Conservation (phyloP, 2,113 vertebrate species). For the Periophthalmodon schlosseri region DNA sequence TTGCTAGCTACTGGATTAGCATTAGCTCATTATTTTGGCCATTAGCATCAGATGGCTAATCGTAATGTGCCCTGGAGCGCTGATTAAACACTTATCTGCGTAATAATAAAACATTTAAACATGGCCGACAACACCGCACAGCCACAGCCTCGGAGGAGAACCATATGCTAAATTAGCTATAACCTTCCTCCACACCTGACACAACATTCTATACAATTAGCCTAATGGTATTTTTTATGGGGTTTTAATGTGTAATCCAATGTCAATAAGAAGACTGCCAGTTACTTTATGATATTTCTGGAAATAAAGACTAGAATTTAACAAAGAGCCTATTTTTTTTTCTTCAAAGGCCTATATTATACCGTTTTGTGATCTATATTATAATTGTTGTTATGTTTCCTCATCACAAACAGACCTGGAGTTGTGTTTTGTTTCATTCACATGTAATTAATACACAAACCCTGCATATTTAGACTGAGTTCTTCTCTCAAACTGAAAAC, state of each 20-base stretch:
- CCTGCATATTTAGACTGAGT: no score
- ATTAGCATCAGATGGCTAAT: conserved; percentile 53
- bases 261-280: conserved; percentile 1
- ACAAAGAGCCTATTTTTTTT: no score
- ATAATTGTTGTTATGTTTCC: no score
- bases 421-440: no score
- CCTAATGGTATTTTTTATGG: neutral
- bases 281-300: neutral
- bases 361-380: no score
- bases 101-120: conserved; percentile 45
- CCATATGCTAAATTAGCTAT: conserved; percentile 53
- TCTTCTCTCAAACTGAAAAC: no score
- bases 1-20: conserved; percentile 10
- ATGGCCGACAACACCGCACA: conserved; percentile 51
- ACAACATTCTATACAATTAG: neutral
- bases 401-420: no score
- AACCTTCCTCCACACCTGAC: conserved; percentile 15
- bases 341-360: no score
- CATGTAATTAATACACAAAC: no score
- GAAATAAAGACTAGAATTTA: no score
- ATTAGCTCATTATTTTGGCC: conserved; percentile 20
- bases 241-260: conserved; percentile 5
- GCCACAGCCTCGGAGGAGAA: conserved; percentile 37
- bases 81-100: conserved; percentile 61
- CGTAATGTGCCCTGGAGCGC: conserved; percentile 42